phyloP scores from a whole-genome alignment of 2,113 vertebrate genomes.

The Bombycilla garrulus region DNA sequence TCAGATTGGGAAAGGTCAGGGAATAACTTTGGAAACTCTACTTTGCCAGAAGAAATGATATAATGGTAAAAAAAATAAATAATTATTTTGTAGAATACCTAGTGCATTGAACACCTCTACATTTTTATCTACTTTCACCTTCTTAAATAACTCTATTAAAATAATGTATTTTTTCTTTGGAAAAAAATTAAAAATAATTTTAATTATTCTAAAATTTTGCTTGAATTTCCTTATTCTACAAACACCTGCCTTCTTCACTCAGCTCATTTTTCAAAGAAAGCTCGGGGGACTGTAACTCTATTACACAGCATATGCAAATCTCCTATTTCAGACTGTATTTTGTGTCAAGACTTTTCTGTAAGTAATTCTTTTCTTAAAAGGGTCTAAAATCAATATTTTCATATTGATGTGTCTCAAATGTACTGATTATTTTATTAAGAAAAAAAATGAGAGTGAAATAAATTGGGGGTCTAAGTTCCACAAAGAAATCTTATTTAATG shows the following conservation, averaged over 20 bases:
- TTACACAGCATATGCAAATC: not conserved
- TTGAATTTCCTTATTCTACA: not conserved
- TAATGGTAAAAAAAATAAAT: not conserved
- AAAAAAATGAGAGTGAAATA: not conserved
- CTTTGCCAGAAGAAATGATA: not conserved
- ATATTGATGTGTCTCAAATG: not conserved
- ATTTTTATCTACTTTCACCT: not conserved
- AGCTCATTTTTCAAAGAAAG: not conserved
- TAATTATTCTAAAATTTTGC: not conserved
- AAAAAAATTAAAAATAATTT: not conserved
- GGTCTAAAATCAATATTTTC: not conserved
- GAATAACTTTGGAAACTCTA: not conserved
- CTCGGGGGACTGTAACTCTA: not conserved
- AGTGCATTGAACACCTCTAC: not conserved
- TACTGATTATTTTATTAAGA: not conserved
- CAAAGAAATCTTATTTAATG: not conserved
- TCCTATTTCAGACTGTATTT: not conserved
- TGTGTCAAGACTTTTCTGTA: not conserved
- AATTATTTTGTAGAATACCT: not conserved
- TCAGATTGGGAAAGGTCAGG: accelerated
- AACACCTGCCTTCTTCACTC: not conserved
- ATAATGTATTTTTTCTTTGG: not conserved
- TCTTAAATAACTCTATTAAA: not conserved
- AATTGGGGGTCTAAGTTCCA: not conserved
- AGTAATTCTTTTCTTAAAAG: not conserved